These are phyloP conservation scores for Pseudopleuronectes americanus DNA, from an alignment of 2,797 vertebrate genomes.

Conservation along the genomic window DNA sequence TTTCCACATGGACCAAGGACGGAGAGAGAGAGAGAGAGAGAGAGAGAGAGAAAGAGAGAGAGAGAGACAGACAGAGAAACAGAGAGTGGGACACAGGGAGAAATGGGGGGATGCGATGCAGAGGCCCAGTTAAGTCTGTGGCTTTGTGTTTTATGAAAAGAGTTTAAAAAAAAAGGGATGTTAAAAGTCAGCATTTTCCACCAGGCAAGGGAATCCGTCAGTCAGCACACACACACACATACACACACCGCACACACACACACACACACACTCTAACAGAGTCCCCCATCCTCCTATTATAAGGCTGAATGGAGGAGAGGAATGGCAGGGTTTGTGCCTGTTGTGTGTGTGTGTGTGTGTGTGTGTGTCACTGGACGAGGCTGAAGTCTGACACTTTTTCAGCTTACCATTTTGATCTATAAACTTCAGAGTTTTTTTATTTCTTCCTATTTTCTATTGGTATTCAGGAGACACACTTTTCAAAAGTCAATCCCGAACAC, in stretches of 20 bases:
- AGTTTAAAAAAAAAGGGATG: slow-evolving; percentile 65
- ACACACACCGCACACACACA: background rate
- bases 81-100: slow-evolving; percentile 56
- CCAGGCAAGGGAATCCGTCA: slow-evolving; percentile 64
- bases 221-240: slow-evolving; percentile 32
- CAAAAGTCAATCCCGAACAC: slow-evolving; percentile 6
- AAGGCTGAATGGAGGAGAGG: slow-evolving; percentile 75
- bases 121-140: slow-evolving; percentile 81
- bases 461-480: slow-evolving; percentile 1
- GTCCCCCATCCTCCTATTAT: slow-evolving; percentile 72
- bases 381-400: slow-evolving; percentile 28
- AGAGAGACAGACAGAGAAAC: slow-evolving; percentile 21
- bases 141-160: slow-evolving; percentile 84
- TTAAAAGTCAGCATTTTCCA: slow-evolving; percentile 85
- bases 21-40: slow-evolving; percentile 36
- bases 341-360: slow-evolving; percentile 38
- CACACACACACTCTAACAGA: slow-evolving; percentile 14
- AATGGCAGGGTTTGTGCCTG: slow-evolving; percentile 66
- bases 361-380: slow-evolving; percentile 36
- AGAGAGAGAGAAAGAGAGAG: slow-evolving; percentile 39
- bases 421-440: background rate
- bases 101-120: slow-evolving; percentile 64
- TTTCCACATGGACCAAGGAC: slow-evolving; percentile 64
- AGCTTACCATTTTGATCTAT: background rate
- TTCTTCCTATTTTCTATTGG: background rate